Evolutionary conservation across 92 coral and sea anemone species (phyloP).

Genomic region (Ricordea florida): DNA sequence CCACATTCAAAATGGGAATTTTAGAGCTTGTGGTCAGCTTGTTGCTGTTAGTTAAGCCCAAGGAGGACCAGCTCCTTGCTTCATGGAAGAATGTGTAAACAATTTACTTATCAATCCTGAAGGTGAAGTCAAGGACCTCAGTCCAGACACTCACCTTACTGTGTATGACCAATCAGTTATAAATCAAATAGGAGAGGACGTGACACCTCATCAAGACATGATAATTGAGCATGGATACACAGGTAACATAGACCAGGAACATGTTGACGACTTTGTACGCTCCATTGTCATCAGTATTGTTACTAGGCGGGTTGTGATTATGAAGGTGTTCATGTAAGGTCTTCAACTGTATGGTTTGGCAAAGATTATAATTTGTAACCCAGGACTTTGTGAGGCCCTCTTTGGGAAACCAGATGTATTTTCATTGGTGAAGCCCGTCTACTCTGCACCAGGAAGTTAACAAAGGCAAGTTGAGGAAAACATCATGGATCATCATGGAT

Average conservation of each 20-base stretch:
- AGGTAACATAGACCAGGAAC: slow-evolving; percentile 37
- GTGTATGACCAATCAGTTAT: slow-evolving; percentile 17
- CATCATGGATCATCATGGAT: neutral
- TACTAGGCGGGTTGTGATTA: slow-evolving; percentile 46
- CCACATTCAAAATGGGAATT: slow-evolving; percentile 23
- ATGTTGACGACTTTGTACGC: slow-evolving; percentile 28
- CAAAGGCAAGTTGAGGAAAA: no score
- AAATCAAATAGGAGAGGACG: slow-evolving; percentile 17
- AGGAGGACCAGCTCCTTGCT: slow-evolving; percentile 49
- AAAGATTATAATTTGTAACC: slow-evolving; percentile 3
- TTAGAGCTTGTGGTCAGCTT: slow-evolving; percentile 40
- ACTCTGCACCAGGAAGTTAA: no score
- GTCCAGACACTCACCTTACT: neutral
- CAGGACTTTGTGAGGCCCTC: neutral
- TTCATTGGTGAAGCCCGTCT: no score
- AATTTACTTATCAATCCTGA: slow-evolving; percentile 27
- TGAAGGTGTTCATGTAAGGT: slow-evolving; percentile 66
- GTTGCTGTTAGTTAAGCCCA: slow-evolving; percentile 43
- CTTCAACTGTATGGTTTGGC: slow-evolving; percentile 38
- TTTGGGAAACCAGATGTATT: no score
- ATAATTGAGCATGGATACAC: slow-evolving; percentile 69
- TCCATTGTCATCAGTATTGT: slow-evolving; percentile 49
- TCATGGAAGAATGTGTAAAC: slow-evolving; percentile 46
- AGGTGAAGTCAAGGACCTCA: neutral
- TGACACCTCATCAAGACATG: slow-evolving; percentile 19